Percentiles rank a stretch among this genome's conserved stretches.
phyloP scores from a whole-genome alignment of 1,140 invertebrate genomes.

The Pentalonia nigronervosa region DNA sequence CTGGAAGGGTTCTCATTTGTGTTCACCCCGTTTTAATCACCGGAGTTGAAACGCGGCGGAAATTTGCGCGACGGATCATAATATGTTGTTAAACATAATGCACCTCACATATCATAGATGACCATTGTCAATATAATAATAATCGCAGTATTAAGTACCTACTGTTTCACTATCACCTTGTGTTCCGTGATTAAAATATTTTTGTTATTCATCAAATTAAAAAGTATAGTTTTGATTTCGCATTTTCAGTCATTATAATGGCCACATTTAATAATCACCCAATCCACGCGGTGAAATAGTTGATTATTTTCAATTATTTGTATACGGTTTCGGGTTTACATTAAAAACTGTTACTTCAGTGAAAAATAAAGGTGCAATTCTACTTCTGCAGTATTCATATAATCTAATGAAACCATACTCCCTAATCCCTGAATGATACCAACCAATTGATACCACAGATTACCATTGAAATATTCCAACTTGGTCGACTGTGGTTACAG shows the following conservation, averaged over 20 bases:
- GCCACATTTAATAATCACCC: neutral
- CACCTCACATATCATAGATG: too few species aligned
- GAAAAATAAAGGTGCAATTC: neutral
- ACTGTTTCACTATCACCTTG: neutral
- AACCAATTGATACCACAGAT: too few species aligned
- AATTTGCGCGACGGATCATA: too few species aligned
- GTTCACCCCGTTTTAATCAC: neutral
- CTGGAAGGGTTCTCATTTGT: neutral
- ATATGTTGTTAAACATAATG: too few species aligned
- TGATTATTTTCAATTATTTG: too few species aligned
- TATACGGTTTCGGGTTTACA: too few species aligned
- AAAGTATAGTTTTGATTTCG: neutral
- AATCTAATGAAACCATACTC: too few species aligned
- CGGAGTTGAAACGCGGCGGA: too few species aligned
- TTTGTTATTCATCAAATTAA: neutral
- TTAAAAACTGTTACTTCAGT: neutral
- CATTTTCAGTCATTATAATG: neutral
- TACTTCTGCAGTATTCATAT: neutral
- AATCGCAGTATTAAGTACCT: neutral
- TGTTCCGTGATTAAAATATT: neutral
- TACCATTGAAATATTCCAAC: too few species aligned
- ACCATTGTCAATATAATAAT: neutral
- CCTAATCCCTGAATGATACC: too few species aligned
- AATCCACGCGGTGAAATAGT: neutral
- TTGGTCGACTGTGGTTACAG: too few species aligned